Evolutionary conservation across 2,888 invertebrate species (phyloP).

Genomic region (Apoda limacodes): DNA sequence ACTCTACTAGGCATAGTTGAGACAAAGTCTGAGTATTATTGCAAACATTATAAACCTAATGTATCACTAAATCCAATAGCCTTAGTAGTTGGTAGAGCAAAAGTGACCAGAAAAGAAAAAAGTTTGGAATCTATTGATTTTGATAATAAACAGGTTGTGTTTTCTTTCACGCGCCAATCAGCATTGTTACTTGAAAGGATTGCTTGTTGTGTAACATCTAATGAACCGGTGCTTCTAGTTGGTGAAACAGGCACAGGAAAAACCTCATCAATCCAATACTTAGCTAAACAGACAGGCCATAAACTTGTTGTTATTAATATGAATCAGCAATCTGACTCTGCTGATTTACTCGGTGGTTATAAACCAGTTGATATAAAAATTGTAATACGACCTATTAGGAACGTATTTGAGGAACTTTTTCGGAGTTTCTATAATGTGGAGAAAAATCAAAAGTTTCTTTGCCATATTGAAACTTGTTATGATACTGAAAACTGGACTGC

Average conservation of each 20-base stretch:
- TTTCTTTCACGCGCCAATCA: conserved; percentile 86
- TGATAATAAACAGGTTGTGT: conserved; percentile 65
- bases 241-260: conserved; percentile 99
- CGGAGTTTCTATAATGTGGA: conserved; percentile 79
- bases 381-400: conserved; percentile 82
- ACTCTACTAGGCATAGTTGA: conserved; percentile 84
- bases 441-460: conserved; percentile 86
- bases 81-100: conserved; percentile 80
- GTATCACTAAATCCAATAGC: conserved; percentile 68
- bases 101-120: conserved; percentile 55
- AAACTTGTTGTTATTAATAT: conserved; percentile 95
- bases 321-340: conserved; percentile 98
- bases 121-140: conserved; percentile 44
- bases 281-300: conserved; percentile 86
- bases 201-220: conserved; percentile 82
- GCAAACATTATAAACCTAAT: conserved; percentile 81
- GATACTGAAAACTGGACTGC: conserved; percentile 78
- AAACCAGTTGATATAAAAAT: conserved; percentile 94
- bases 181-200: conserved; percentile 89
- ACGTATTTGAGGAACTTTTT: conserved; percentile 88
- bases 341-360: conserved; percentile 96
- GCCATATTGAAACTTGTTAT: conserved; percentile 82
- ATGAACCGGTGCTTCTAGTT: conserved; percentile 93
- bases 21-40: conserved; percentile 85
- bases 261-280: conserved; percentile 93